These are phyloP conservation scores for Hirudo medicinalis DNA, from an alignment of 1,140 invertebrate genomes.

Conservation along the genomic window DNA sequence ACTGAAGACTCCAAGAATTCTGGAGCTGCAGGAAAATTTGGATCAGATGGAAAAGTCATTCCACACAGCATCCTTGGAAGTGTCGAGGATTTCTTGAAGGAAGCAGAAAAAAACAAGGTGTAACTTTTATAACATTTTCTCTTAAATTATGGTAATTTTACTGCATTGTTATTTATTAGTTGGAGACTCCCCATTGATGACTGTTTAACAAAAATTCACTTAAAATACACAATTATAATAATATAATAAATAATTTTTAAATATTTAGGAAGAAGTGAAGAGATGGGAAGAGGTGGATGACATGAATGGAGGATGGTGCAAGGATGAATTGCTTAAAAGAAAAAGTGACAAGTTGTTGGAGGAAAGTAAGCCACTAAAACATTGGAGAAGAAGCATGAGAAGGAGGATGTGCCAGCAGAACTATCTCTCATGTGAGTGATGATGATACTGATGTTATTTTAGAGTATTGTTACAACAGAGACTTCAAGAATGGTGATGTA, in stretches of 20 bases:
- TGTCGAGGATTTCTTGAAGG: slow-evolving; percentile 35
- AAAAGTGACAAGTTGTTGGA: slow-evolving; percentile 20
- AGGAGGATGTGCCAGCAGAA: slow-evolving; percentile 38
- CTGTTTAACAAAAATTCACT: too few relatives aligned
- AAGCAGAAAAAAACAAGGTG: slow-evolving; percentile 31
- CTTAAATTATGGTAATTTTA: background rate
- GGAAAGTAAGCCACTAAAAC: slow-evolving; percentile 35
- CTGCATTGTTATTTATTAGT: background rate
- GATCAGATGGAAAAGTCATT: slow-evolving; percentile 31
- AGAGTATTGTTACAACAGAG: background rate
- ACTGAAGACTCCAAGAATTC: background rate
- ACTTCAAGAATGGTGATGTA: too few relatives aligned
- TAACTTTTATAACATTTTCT: slow-evolving; percentile 12
- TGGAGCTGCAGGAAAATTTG: slow-evolving; percentile 26
- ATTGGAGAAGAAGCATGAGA: slow-evolving; percentile 39
- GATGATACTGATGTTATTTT: background rate
- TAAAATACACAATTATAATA: too few relatives aligned
- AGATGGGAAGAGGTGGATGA: background rate
- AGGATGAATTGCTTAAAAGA: slow-evolving; percentile 35
- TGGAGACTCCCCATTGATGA: background rate
- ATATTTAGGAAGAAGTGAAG: background rate
- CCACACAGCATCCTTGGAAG: slow-evolving; percentile 37
- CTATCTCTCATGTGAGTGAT: slow-evolving; percentile 37
- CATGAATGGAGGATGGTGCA: slow-evolving; percentile 19
- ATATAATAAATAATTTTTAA: background rate